Evolutionary conservation across 1,140 invertebrate species (phyloP), one percentile per base, ranked within the genome.

Genomic region (Penaeus japonicus): DNA sequence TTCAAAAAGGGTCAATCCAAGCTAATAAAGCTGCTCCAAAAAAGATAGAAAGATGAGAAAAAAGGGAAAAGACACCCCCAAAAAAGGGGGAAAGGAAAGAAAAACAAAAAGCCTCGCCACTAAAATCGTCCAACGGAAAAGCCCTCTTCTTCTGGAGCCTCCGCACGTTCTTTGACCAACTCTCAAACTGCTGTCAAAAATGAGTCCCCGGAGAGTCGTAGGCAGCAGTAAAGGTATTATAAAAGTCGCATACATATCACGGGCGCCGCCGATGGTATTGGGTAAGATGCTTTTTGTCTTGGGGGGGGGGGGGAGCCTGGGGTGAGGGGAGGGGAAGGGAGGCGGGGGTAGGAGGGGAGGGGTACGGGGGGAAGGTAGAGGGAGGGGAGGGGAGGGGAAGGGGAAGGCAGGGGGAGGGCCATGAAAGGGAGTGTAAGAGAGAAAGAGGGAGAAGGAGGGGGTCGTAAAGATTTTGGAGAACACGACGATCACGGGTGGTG

Each of bases 141-240:
- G 39, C 39, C 4, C 39, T 39, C 39, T 39, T 39, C 39, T 39
- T 39, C 39, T n/a, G 39, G 39, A 81, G 79, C 30, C 80, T 32
- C 57, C 27, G 59, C 47, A 79, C 79, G 62, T 83, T 88, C 86
- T 82, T 88, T 88, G 86, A 88, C 86, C 86, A 88, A 88, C 86
- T 88, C 80, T 88, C 59, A 88, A 88, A 88, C 86, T 88, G 86
- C 59, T 88, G 80, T 88, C 86, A 88, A 88, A 88, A 88, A 88
- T 88, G 80, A 79, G 86, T 73, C 86, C 35, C 80, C 30, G 2
- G 80, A 80, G 86, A 39, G 65, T 88, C 59, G 80, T 88, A 27
- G 62, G 20, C 65, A 80, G 70, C 86, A 88, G 86, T 88, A 88
- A 88, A 88, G 86, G 86, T 88, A 88, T 88, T 88, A 88, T 88